These are phyloP conservation scores for Rhinichthys klamathensis DNA, from an alignment of 2,113 vertebrate species.

Conservation along the genomic window DNA sequence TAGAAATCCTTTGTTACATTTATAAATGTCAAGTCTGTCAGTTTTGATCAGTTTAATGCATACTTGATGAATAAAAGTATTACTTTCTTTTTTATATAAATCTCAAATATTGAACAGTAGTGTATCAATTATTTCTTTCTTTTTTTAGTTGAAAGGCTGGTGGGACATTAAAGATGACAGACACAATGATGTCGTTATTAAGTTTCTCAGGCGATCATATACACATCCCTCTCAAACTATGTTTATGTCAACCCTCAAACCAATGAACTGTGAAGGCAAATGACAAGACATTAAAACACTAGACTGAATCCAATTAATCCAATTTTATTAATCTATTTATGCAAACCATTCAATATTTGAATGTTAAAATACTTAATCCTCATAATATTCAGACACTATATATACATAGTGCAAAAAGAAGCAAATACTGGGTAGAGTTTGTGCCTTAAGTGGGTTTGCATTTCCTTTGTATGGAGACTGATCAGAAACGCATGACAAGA, in stretches of 20 bases:
- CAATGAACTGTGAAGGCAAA: neutral
- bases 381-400: too few relatives aligned
- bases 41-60: too few relatives aligned
- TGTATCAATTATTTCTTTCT: neutral
- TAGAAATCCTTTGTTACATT: too few relatives aligned
- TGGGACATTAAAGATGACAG: slow-evolving; percentile 41
- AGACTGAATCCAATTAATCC: neutral
- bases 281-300: neutral
- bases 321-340: too few relatives aligned
- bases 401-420: neutral
- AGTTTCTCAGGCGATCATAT: neutral
- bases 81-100: too few relatives aligned
- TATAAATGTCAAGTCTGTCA: too few relatives aligned
- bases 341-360: too few relatives aligned
- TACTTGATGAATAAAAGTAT: neutral
- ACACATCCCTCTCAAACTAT: neutral
- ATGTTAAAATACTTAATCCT: too few relatives aligned
- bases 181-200: slow-evolving; percentile 39
- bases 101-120: neutral
- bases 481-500: neutral
- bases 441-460: neutral
- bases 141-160: neutral
- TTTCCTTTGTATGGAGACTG: neutral
- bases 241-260: neutral
- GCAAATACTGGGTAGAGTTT: neutral